A percentile compares a stretch with the other conserved stretches of the same genome.
Conservation (phyloP, 2,888 invertebrate genomes). For the Drosophila pegasa region DNA sequence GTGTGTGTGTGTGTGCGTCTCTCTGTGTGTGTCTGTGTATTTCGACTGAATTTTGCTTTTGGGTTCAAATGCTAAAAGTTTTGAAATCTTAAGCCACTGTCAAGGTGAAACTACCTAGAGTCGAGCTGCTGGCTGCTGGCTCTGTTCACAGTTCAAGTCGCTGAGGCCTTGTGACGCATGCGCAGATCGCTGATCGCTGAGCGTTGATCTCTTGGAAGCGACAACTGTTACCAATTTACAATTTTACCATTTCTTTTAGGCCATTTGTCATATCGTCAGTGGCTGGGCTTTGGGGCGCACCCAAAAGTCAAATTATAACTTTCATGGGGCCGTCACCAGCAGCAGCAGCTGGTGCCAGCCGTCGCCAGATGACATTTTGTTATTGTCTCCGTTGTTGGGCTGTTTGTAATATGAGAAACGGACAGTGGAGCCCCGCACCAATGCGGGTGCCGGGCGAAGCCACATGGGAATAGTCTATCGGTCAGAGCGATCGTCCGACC, state of each 20-base stretch:
- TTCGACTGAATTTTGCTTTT: slow-evolving; percentile 30
- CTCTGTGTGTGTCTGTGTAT: slow-evolving; percentile 35
- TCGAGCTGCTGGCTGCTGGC: slow-evolving; percentile 26
- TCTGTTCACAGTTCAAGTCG: slow-evolving; percentile 6
- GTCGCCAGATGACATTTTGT: slow-evolving; percentile 46
- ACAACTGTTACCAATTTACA: slow-evolving; percentile 29
- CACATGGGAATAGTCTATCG: slow-evolving; percentile 55
- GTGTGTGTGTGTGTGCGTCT: slow-evolving; percentile 11
- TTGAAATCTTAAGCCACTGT: slow-evolving; percentile 62
- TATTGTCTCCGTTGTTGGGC: slow-evolving; percentile 19
- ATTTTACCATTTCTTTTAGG: neutral
- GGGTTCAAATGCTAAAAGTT: slow-evolving; percentile 41
- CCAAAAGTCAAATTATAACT: slow-evolving; percentile 59
- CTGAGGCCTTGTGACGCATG: slow-evolving; percentile 53
- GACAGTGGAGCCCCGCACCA: neutral
- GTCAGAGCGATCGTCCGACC: slow-evolving; percentile 23
- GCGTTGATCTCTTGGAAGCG: neutral
- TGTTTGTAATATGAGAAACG: slow-evolving; percentile 64
- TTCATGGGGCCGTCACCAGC: slow-evolving; percentile 53
- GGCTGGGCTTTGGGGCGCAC: slow-evolving; percentile 44
- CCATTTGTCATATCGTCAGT: slow-evolving; percentile 1
- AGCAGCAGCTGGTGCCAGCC: slow-evolving; percentile 51
- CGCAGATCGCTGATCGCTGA: slow-evolving; percentile 7
- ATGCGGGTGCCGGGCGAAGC: slow-evolving; percentile 37
- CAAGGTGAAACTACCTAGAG: slow-evolving; percentile 76